Base-by-base conservation (phyloP, 2,888 invertebrate species). In the Mesodorylaimus sp. region DNA sequence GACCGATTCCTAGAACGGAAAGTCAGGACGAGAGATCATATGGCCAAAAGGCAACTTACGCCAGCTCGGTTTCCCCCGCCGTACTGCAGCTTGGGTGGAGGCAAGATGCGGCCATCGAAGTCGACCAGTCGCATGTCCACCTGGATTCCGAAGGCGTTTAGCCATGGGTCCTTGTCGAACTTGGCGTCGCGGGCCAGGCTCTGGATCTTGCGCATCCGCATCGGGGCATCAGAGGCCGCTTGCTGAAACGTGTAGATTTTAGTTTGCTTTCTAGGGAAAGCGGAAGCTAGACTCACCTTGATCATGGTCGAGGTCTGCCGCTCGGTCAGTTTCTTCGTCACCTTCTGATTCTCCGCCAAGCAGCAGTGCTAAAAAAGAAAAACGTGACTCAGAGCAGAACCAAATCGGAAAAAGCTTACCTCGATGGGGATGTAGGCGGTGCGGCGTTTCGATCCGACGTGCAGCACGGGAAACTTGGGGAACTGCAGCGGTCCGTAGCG, bases 401-500 rank as follows among this genome's bases (percentile, higher is more conserved):
- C n/a, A 32, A 32, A 16, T 32, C n/a, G n/a, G n/a, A n/a, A n/a
- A n/a, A 10, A n/a, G 5, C 24, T 56, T 42, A 60, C 59, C 47
- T 61, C 61, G 51, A 61, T 53, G 5, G 61, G 61, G 50, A 60
- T 55, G 54, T 56, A 59, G 55, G 60, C 60, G 50, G 58, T 56
- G 37, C 60, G 56, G 47, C 56, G 54, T 24, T 56, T 57, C n/a
- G 60, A 60, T 2, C 61, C 61, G 32, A 61, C 61, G 54, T 61
- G 61, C 38, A 61, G 59, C 41, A 60, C 61, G 21, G 61, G 61
- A 41, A 61, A 55, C 45, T 55, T 55, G n/a, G 60, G 60, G 48
- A 52, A 61, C 47, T 51, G 50, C 37, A 61, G 57, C 39, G 52
- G 25, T 16, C 54, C 53, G 49, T 61, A 61, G 49, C 55, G 56